Evolutionary conservation across 2,888 invertebrate genomes (phyloP), one percentile per base, ranked within the genome.

Genomic region (Scrobipalpa costella): DNA sequence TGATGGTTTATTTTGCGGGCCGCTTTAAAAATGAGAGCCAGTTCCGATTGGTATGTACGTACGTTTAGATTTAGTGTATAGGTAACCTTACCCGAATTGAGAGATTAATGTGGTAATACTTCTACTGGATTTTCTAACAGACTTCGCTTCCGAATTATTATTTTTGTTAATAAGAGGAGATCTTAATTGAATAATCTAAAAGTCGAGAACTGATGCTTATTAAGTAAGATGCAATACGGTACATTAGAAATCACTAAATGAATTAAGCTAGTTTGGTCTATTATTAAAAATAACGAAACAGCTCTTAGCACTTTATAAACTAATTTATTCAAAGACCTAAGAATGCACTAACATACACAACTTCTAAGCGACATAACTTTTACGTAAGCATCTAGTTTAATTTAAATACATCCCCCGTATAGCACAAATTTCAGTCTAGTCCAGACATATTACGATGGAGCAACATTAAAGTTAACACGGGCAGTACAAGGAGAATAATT

Each of bases 401-500:
- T 58, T 40, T 44, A 58, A 44, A 21, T 9, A 19, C 58, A 19
- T 21, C 44, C 15, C 50, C 27, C 27, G 50, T 52, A 47, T 60
- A 47, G 49, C 34, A 50, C 47, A 47, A 63, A 50, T 63, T 36
- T 49, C 27, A 61, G 63, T 58, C 40, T 52, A 47, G 63, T 63
- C 63, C 65, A 63, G 63, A 63, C 59, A 59, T 63, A 65, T 67
- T 58, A 63, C 65, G 72, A 77, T 74, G 75, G 69, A 74, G 81
- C 81, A 79, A 82, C 83, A 83, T 84, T 85, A 85, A 86, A 86
- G 77, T 85, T 85, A 84, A 83, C 84, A 82, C 79, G 80, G 81
- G 80, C 74, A 73, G 77, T 81, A 81, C 79, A 81, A 80, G 79
- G 84, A 84, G 90, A 88, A 88, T 90, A 87, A 89, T 89, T 87